Evolutionary conservation across 2,888 invertebrate genomes (phyloP), one percentile per base, ranked within the genome.

Genomic region (Melanostoma mellinum): DNA sequence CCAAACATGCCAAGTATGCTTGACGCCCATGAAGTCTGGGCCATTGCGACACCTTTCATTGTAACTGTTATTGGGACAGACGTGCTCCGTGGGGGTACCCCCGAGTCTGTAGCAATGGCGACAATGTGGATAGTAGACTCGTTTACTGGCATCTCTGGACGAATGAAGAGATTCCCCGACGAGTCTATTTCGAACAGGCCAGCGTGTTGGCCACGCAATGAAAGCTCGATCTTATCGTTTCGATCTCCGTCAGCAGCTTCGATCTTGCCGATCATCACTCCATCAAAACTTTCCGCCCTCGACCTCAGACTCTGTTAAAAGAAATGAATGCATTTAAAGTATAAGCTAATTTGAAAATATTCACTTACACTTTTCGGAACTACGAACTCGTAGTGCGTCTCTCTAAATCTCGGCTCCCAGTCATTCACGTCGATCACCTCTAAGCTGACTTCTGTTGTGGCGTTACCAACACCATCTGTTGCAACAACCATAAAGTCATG

Each of bases 321-420:
- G 72, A 50, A 8, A 42, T 30, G 36, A 53, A 35, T 38, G 5
- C 36, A 3, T 10, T 33, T 0, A n/a, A 6, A 10, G n/a, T 0
- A 5, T 60, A 3, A 9, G 5, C 1, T 10, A 3, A 46, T 10
- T 9, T 10, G 56, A 3, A 30, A 9, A 73, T 30, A 40, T 67
- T 3, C 40, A 88, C 89, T 89, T 85, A 91, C 91, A 85, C 89
- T 89, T 63, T 90, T 90, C 35, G 91, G 90, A 56, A 91, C 89
- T 53, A 88, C 81, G 91, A 98, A 97, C 92, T 97, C 97, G 91
- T 97, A 98, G 90, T 96, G 95, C 4, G 96, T 95, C 91, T 96
- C 95, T 1, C 96, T 94, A 92, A 98, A 98, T 73, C 97, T 93
- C 0, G 98, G 98, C 90, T 97, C 97, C 97, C 97, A 97, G 89